Percentiles rank a stretch among this genome's conserved stretches.
These are phyloP conservation scores for Galerucella nymphaeae DNA, from an alignment of 2,888 invertebrate genomes.

Conservation along the genomic window DNA sequence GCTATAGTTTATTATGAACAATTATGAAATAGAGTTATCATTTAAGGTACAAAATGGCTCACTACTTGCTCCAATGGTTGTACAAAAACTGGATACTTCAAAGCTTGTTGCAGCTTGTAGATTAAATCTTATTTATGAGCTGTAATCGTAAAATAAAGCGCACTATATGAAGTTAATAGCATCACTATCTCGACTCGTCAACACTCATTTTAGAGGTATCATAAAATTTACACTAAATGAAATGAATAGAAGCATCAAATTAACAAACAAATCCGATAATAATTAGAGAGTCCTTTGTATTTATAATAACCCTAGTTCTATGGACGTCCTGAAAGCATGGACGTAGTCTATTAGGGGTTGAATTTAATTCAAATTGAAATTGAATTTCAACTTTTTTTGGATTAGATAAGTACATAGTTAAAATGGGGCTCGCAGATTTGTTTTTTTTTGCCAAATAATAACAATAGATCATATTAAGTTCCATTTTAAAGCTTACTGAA, in stretches of 20 bases:
- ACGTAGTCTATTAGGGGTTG: background rate
- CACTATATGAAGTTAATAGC: background rate
- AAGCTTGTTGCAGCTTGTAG: background rate
- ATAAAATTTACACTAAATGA: conserved; percentile 14
- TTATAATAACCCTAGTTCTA: background rate
- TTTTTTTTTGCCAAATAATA: no score
- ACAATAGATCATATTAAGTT: no score
- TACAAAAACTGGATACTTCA: background rate
- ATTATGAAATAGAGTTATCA: no score
- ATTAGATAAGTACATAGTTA: no score
- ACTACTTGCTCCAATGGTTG: background rate
- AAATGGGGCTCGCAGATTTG: no score
- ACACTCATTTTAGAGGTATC: background rate
- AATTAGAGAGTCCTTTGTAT: conserved; percentile 14
- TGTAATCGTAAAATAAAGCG: background rate
- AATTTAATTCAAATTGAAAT: no score
- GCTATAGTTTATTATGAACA: no score
- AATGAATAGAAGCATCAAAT: conserved; percentile 18
- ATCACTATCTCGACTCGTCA: conserved; percentile 5
- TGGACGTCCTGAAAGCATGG: background rate
- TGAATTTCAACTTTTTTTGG: no score
- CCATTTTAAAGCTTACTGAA: no score
- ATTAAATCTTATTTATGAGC: background rate
- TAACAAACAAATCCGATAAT: conserved; percentile 13
- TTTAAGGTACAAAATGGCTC: no score